Conservation (phyloP, 2,888 invertebrate genomes). For the Zaprionus bogoriensis region DNA sequence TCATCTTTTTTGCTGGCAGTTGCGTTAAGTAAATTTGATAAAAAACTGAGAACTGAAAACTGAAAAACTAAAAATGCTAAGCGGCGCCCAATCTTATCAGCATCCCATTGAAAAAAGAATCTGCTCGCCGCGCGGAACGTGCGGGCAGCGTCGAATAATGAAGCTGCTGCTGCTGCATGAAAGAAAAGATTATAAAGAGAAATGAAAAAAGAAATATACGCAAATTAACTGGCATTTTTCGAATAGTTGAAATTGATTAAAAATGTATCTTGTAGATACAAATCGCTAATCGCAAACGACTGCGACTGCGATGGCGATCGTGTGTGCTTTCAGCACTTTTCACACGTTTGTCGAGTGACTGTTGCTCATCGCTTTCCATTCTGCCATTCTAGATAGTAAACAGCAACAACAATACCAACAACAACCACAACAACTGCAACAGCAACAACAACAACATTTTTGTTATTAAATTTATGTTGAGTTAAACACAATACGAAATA, state of each 20-base stretch:
- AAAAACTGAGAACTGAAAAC: neutral
- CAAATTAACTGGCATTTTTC: constrained; percentile 23
- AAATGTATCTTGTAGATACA: constrained; percentile 36
- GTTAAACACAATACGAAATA: constrained; percentile 57
- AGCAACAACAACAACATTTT: constrained; percentile 66
- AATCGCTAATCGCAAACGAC: constrained; percentile 21
- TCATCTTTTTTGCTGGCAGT: constrained; percentile 1
- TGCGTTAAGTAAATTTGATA: constrained; percentile 37
- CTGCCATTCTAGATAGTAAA: constrained; percentile 62
- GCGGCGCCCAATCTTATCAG: constrained; percentile 42
- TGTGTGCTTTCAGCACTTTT: constrained; percentile 22
- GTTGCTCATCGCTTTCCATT: constrained; percentile 28
- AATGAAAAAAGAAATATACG: neutral
- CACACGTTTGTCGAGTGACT: constrained; percentile 40
- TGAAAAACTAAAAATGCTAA: constrained; percentile 12
- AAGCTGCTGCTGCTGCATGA: no score
- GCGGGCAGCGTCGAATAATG: constrained; percentile 25
- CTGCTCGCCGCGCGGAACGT: constrained; percentile 32
- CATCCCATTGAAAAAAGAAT: constrained; percentile 38
- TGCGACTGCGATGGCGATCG: constrained; percentile 24
- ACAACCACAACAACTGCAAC: constrained; percentile 32
- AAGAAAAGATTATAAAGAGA: neutral
- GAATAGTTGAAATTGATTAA: constrained; percentile 30
- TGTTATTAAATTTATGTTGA: constrained; percentile 78
- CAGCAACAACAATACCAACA: constrained; percentile 39